Evolutionary conservation across 2,113 vertebrate genomes (phyloP).

Genomic region (Centropus bengalensis): DNA sequence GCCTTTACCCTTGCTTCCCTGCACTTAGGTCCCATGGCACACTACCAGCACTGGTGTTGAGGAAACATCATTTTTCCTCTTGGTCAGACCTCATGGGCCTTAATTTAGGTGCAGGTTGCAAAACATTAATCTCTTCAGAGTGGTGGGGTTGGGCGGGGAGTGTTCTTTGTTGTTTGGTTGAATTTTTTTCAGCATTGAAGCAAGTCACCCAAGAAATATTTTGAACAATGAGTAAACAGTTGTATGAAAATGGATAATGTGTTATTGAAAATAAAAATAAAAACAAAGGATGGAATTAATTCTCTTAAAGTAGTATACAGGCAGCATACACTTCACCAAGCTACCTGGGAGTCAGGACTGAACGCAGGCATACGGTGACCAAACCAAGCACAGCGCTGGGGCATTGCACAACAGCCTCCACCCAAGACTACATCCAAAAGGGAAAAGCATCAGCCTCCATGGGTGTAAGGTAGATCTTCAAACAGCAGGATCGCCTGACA

Average conservation of each 20-base stretch:
- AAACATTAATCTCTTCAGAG: background rate
- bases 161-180: background rate
- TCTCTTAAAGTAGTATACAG: background rate
- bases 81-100: background rate
- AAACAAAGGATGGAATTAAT: background rate
- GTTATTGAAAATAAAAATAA: background rate
- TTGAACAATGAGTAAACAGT: background rate
- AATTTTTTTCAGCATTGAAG: too few species aligned
- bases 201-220: background rate
- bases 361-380: rapidly evolving
- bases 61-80: background rate
- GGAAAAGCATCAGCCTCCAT: background rate
- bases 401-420: background rate
- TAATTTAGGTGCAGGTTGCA: background rate
- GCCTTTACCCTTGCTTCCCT: background rate
- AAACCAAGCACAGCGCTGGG: rapidly evolving
- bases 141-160: rapidly evolving
- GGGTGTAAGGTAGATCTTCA: background rate
- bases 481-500: background rate
- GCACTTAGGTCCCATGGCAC: background rate
- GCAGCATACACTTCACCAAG: too few species aligned
- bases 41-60: background rate
- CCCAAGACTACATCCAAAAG: background rate
- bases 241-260: background rate
- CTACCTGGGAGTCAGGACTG: background rate